Percentiles rank a stretch among this genome's conserved stretches.
Evolutionary conservation across 2,888 invertebrate genomes (phyloP).

Genomic region (Scaptomyza reducta): DNA sequence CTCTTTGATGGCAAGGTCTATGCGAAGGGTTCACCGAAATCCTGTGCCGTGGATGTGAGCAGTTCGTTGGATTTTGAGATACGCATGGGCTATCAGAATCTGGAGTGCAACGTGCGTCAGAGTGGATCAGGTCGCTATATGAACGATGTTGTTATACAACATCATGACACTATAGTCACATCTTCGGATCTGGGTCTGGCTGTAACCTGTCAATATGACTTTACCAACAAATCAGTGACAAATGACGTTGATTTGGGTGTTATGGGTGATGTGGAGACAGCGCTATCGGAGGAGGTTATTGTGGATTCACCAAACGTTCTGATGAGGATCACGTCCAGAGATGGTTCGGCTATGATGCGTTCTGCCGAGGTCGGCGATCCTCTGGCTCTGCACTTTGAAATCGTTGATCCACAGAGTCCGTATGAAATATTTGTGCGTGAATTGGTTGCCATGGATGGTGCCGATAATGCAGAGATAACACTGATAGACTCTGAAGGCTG

Average conservation of each 20-base stretch:
- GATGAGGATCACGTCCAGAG: conserved; percentile 95
- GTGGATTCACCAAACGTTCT: conserved; percentile 97
- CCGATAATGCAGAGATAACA: conserved; percentile 95
- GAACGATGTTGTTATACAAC: conserved; percentile 96
- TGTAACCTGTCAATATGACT: conserved; percentile 96
- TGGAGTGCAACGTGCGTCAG: conserved; percentile 95
- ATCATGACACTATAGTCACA: conserved; percentile 97
- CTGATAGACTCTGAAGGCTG: conserved; percentile 96
- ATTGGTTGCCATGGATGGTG: conserved; percentile 96
- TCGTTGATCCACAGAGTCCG: conserved; percentile 95
- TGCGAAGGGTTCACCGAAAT: conserved; percentile 96
- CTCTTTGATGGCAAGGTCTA: conserved; percentile 97
- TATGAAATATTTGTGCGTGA: conserved; percentile 98
- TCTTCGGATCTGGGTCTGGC: conserved; percentile 96
- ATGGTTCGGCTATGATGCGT: conserved; percentile 92
- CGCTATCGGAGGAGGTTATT: conserved; percentile 93
- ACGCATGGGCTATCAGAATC: conserved; percentile 95
- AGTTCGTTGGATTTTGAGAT: conserved; percentile 95
- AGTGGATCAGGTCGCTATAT: conserved; percentile 92
- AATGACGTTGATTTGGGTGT: conserved; percentile 95
- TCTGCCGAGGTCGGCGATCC: conserved; percentile 97
- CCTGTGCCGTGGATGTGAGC: conserved; percentile 94
- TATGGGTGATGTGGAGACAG: conserved; percentile 93
- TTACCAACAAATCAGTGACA: conserved; percentile 96
- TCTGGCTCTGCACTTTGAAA: conserved; percentile 94